Evolutionary conservation across 2,113 vertebrate species (phyloP).

Genomic region (Fulmarus glacialis): DNA sequence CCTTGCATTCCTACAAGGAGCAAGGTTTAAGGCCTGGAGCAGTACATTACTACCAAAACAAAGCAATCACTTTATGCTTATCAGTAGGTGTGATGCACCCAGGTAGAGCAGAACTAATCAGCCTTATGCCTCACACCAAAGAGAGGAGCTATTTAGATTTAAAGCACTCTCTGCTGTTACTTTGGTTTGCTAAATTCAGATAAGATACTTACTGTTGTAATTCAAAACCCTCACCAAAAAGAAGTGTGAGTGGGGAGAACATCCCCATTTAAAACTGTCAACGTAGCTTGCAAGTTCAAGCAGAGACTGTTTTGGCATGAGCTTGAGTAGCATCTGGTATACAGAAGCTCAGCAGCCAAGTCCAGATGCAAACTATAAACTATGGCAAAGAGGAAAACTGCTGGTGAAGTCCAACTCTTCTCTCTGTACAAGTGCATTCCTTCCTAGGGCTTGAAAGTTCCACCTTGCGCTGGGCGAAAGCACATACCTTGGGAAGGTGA

Average conservation of each 20-base stretch:
- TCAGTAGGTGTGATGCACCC: not conserved
- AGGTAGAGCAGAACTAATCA: not conserved
- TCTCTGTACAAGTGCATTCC: not conserved
- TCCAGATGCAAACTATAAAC: not conserved
- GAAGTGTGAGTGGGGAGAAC: not conserved
- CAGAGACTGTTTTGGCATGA: not conserved
- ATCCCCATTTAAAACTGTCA: not conserved
- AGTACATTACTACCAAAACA: not conserved
- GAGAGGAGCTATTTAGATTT: not conserved
- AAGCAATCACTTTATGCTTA: not conserved
- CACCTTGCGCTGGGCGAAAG: not conserved
- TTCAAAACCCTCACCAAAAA: not conserved
- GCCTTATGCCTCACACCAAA: not conserved
- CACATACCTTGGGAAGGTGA: not conserved
- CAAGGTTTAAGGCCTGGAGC: not conserved
- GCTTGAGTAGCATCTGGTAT: not conserved
- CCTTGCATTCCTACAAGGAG: not conserved
- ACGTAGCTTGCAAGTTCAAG: not conserved
- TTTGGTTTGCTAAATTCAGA: not conserved
- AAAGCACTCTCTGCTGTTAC: not conserved
- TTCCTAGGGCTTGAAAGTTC: not conserved
- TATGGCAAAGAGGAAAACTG: not conserved
- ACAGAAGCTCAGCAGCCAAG: not conserved
- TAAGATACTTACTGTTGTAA: not conserved
- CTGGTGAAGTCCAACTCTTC: not conserved